Conservation (phyloP, 2,888 invertebrate genomes). For the Pantelozetes paolii region DNA sequence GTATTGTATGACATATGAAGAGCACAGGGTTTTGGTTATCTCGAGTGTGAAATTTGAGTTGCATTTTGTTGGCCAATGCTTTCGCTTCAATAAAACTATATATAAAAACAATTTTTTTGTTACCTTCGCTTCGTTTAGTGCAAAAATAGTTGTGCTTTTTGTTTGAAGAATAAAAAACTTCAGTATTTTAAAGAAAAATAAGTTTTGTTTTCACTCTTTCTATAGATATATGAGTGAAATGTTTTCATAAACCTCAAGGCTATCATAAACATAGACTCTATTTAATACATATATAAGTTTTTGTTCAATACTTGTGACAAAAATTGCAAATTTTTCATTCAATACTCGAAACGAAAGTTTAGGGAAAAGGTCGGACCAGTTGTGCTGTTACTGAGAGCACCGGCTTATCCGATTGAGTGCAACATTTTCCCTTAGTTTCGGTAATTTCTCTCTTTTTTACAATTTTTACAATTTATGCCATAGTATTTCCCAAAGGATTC, state of each 20-base stretch:
- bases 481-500: conserved; percentile 6
- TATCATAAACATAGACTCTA: too few relatives aligned
- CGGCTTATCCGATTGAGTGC: conserved; percentile 19
- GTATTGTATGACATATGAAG: conserved; percentile 1
- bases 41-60: conserved; percentile 31
- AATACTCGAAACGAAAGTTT: too few relatives aligned
- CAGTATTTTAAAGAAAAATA: too few relatives aligned
- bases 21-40: conserved; percentile 19
- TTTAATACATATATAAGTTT: too few relatives aligned
- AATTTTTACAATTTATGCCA: conserved; percentile 30
- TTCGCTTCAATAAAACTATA: neutral
- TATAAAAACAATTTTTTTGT: conserved; percentile 12
- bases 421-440: neutral
- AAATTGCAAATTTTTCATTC: too few relatives aligned
- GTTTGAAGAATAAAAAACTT: too few relatives aligned
- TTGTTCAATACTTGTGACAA: too few relatives aligned
- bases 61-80: neutral
- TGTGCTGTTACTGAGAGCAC: neutral
- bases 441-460: conserved; percentile 21
- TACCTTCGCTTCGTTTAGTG: conserved; percentile 13
- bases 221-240: too few relatives aligned
- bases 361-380: neutral
- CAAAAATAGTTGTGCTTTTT: conserved; percentile 8
- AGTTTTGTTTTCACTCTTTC: too few relatives aligned
- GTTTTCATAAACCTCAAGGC: too few relatives aligned